Evolutionary conservation across 2,888 invertebrate genomes (phyloP), one percentile per base, ranked within the genome.

Genomic region (Caenorhabditis sulstoni): DNA sequence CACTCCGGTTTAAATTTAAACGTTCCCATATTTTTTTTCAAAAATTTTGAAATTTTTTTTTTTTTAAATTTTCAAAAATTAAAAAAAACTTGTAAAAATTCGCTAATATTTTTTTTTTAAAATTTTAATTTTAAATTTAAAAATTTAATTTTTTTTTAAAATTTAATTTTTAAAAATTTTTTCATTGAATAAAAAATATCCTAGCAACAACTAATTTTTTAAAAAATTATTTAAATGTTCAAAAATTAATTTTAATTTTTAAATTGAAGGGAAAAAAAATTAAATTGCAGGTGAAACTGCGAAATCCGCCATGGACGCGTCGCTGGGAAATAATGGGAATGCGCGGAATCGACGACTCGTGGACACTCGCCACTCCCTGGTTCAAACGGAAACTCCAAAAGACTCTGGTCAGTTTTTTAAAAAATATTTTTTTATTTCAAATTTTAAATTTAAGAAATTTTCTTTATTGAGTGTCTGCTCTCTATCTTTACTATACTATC

Each of bases 241-340:
- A n/a, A 57, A 29, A n/a, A 23, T 23, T 29, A 3, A 29, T 29
- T 29, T 29, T 29, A 29, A 29, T 29, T 29, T 29, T 29, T 29
- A 29, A 29, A 29, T 29, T 29, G n/a, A n/a, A n/a, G n/a, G n/a
- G n/a, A n/a, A n/a, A 57, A 35, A n/a, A 57, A 58, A 58, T n/a
- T 35, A 8, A 37, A 8, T 41, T 41, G 7, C 65, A 93, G 93
- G 92, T 93, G 0, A 91, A 91, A 82, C 86, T 93, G 73, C 92
- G 92, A 61, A 92, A 92, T 5, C 93, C 93, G 59, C 97, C 98
- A 0, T 99, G 98, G 98, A 90, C 94, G n/a, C 94, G 94, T 87
- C 93, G 94, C 81, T 99, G 96, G 95, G 87, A 87, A 49, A 57
- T 89, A 5, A 68, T 78, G 49, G 86, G 84, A 22, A 84, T 81